A percentile compares a stretch with the other conserved stretches of the same genome.
Evolutionary conservation across 2,113 vertebrate species (phyloP).

Genomic region (Xyliphius kryptos): DNA sequence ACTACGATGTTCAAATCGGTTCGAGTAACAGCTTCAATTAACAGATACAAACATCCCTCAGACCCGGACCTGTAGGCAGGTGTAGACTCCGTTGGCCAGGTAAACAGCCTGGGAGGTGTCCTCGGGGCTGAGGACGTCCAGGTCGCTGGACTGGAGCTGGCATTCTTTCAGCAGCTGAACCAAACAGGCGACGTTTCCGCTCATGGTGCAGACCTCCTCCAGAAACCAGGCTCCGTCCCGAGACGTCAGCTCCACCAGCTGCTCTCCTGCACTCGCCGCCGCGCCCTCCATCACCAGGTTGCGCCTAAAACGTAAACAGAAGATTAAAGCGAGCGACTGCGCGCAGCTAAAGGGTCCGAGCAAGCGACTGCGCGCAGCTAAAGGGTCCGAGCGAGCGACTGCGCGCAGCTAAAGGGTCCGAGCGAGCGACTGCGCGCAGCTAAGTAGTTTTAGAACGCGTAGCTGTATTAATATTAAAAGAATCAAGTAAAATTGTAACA

Average conservation of each 20-base stretch:
- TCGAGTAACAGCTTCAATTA: too few relatives aligned
- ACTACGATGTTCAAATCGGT: not conserved
- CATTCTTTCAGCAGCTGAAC: conserved; percentile 87
- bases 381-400: too few relatives aligned
- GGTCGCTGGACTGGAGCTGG: conserved; percentile 80
- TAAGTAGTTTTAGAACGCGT: too few relatives aligned
- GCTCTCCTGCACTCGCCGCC: conserved; percentile 87
- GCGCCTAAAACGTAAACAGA: too few relatives aligned
- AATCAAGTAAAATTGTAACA: too few relatives aligned
- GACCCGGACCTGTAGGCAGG: conserved; percentile 81
- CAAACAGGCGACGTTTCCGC: conserved; percentile 84
- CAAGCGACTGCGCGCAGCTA: too few relatives aligned
- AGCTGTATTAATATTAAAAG: too few relatives aligned
- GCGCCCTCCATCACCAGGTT: conserved; percentile 97
- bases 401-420: too few relatives aligned
- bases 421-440: too few relatives aligned
- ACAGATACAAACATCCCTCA: too few relatives aligned
- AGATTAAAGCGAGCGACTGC: too few relatives aligned
- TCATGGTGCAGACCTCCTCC: conserved; percentile 96
- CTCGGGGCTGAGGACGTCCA: conserved; percentile 81
- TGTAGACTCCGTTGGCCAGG: conserved; percentile 88
- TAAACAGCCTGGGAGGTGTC: conserved; percentile 84
- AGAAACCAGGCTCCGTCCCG: conserved; percentile 95
- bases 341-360: too few relatives aligned
- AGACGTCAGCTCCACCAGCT: conserved; percentile 88